Evolutionary conservation across 2,113 vertebrate species (phyloP).

Genomic region (Paradoxurus hermaphroditus): DNA sequence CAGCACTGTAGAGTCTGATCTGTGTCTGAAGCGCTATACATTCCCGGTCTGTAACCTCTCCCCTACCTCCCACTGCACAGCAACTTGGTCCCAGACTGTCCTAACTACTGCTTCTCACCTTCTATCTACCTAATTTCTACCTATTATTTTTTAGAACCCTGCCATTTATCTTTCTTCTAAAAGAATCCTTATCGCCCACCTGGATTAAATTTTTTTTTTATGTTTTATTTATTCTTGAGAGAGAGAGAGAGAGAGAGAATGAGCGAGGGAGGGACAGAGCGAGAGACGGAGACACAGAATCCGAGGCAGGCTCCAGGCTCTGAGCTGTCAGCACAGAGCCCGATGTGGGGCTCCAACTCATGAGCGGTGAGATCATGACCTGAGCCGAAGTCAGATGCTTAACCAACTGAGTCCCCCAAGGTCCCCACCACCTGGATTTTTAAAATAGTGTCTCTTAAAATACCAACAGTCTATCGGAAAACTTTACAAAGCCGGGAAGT

Average conservation of each 20-base stretch:
- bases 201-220: too few species aligned
- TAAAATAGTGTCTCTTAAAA: conserved; percentile 11
- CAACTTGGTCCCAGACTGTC: not conserved
- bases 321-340: too few species aligned
- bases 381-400: too few species aligned
- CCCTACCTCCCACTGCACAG: rapidly evolving
- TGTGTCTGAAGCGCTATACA: not conserved
- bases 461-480: not conserved
- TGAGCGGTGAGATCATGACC: too few species aligned
- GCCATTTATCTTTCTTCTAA: conserved; percentile 14
- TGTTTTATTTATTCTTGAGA: too few species aligned
- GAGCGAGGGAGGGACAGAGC: too few species aligned
- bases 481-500: not conserved
- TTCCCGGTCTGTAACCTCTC: not conserved
- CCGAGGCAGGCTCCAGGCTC: too few species aligned
- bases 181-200: not conserved
- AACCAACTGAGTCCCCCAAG: too few species aligned
- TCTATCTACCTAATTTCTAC: not conserved
- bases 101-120: not conserved
- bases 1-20: not conserved
- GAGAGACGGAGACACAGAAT: too few species aligned
- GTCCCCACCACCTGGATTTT: not conserved
- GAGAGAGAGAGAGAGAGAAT: too few species aligned
- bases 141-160: not conserved
- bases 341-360: too few species aligned